Evolutionary conservation across 2,113 vertebrate genomes (phyloP).

Genomic region (Eurypyga helias): DNA sequence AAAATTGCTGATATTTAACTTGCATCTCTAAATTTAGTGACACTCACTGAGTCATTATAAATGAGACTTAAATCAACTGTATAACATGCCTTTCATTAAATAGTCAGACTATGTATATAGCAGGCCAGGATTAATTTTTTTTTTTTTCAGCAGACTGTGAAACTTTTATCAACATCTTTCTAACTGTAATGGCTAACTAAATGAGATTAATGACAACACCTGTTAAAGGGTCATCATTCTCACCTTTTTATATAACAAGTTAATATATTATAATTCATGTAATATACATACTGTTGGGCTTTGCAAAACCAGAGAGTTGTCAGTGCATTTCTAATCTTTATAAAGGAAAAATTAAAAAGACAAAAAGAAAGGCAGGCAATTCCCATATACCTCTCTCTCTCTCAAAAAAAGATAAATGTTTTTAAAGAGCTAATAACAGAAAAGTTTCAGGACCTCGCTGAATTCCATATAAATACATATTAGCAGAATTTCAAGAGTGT

Average conservation of each 20-base stretch:
- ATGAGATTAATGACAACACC: background rate
- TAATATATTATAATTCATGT: background rate
- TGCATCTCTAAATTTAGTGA: background rate
- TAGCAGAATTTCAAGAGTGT: background rate
- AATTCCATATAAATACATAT: background rate
- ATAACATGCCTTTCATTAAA: background rate
- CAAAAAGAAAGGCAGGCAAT: background rate
- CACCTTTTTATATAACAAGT: conserved; percentile 5
- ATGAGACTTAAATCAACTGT: background rate
- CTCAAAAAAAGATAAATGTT: background rate
- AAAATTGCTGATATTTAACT: background rate
- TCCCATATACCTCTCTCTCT: background rate
- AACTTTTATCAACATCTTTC: background rate
- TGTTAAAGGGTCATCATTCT: conserved; percentile 8
- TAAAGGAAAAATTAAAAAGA: background rate
- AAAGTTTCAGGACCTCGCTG: background rate
- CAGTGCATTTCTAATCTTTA: background rate
- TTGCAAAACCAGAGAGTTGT: background rate
- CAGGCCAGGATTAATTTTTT: background rate
- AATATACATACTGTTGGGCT: background rate
- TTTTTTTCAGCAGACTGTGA: background rate
- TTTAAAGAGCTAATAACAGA: background rate
- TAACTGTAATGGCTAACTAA: background rate
- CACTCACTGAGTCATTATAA: background rate
- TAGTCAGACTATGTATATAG: background rate